Evolutionary conservation across 2,113 vertebrate genomes (phyloP), one percentile per base, ranked within the genome.

Genomic region (Epinephelus lanceolatus): DNA sequence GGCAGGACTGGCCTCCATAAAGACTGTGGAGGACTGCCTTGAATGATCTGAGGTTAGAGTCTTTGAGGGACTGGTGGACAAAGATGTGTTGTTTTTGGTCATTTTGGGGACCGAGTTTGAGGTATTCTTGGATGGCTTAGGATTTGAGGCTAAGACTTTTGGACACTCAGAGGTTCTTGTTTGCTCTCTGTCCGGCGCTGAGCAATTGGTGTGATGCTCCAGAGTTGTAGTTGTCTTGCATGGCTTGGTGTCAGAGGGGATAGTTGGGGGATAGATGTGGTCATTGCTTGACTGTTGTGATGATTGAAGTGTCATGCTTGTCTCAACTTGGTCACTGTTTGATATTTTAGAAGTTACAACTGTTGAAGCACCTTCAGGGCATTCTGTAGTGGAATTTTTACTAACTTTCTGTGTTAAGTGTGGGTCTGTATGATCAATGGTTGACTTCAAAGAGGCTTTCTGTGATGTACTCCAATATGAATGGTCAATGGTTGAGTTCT

Each of bases 361-460:
- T 37, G 45, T 51, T 30, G 12, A 40, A 9, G 25, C 3, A 52
- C 6, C 53, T 7, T 74, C 42, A 25, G 23, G 6, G 21, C 27
- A 25, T 25, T 67, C 53, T 67, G 19, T 8, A 5, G 4, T 55
- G 37, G 23, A 42, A 1, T 8, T 30, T 18, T 27, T 49, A 21
- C 25, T 6, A 5, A 25, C 51, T 23, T 19, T 56, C 49, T 37
- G 49, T 23, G 55, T 33, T 37, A 25, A 19, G 15, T 62, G 19
- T 23, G 2, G 42, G 3, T 77, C 55, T n/a, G 19, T 61, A n/a
- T 3, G 21, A 65, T 63, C n/a, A n/a, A 37, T 52, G 14, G n/a
- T 9, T 18, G 75, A 67, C 37, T 84, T 55, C 14, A 76, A 10
- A 14, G 27, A n/a, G 21, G 40, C 40, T 70, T 72, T 84, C 33